These are phyloP conservation scores for Pelodytes ibericus DNA, from an alignment of 2,797 vertebrate species.

Conservation along the genomic window DNA sequence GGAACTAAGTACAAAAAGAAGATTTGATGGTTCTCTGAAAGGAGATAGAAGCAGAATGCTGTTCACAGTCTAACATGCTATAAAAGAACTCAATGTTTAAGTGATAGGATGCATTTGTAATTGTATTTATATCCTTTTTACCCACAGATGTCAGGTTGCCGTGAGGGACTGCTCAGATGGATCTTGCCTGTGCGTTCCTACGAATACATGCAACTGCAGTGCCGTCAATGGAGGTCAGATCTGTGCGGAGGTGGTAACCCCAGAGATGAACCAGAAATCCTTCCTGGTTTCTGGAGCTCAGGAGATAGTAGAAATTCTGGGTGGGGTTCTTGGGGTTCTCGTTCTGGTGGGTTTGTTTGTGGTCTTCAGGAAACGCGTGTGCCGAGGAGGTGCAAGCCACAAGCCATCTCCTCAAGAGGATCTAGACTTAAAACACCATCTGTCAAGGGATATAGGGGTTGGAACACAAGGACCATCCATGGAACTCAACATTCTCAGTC, in stretches of 20 bases:
- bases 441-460: conserved; percentile 79
- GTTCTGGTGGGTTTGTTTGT: conserved; percentile 70
- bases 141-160: conserved; percentile 79
- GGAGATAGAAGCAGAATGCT: too few species aligned
- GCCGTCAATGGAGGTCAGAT: conserved; percentile 59
- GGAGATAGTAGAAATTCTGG: conserved; percentile 80
- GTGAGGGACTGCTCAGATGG: conserved; percentile 74
- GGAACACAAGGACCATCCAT: conserved; percentile 74
- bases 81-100: too few species aligned
- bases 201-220: conserved; percentile 70
- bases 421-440: conserved; percentile 80
- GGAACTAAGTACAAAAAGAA: too few species aligned
- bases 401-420: conserved; percentile 85
- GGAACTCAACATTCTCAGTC: conserved; percentile 80
- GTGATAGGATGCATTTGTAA: too few species aligned
- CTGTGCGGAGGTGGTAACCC: conserved; percentile 65
- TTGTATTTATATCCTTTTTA: background rate
- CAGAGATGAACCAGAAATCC: conserved; percentile 57
- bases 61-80: too few species aligned
- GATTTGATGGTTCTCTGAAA: too few species aligned
- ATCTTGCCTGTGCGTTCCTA: conserved; percentile 76
- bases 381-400: conserved; percentile 77
- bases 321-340: conserved; percentile 68
- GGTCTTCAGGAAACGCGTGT: conserved; percentile 74
- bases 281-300: conserved; percentile 68